Base-by-base conservation (phyloP, 2,113 vertebrate genomes). In the Malurus cyaneus region DNA sequence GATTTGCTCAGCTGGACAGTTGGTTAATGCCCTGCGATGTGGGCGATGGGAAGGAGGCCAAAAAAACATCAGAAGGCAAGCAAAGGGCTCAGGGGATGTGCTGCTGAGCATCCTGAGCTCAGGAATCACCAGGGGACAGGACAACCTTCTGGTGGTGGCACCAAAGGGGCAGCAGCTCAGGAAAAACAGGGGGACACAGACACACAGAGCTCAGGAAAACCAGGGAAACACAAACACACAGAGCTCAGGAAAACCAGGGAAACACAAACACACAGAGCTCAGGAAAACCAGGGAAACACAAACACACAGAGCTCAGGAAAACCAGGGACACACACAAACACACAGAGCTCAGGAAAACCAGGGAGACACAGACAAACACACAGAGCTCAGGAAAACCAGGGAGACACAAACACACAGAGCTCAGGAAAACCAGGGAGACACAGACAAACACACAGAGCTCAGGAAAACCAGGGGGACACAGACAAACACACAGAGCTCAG, bases 21-120 rank as follows among this genome's bases (percentile, higher is more conserved):
- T 50, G 46, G 20, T 26, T 57, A 16, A 36, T 49, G 3, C 28
- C 12, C 8, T 0, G 5, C 20, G 0, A 18, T 39, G 60, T 5
- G 24, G 2, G 10, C 2, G 29, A 24, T 3, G 49, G 64, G 52
- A 46, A 64, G 13, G 77, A 18, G 12, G 87, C 61, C 80, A 89
- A 9, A 46, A 4, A 25, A 73, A 32, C 44, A 41, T 5, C 52
- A 81, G 69, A 28, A 64, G 70, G 69, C 46, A 49, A 52, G 1
- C 11, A 1, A 24, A 44, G 72, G 39, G 32, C 7, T 28, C 20
- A 6, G 57, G 74, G 66, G 53, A 42, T 0, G 1, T 28, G 56
- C 31, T 65, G 82, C 54, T 73, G 79, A n/a, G n/a, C n/a, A n/a
- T n/a, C n/a, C n/a, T n/a, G n/a, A n/a, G n/a, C n/a, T n/a, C n/a